Percentiles rank a stretch among this genome's conserved stretches.
These are phyloP conservation scores for Dendronephthya gigantea DNA, from an alignment of 64 coral and sea anemone genomes.

Conservation along the genomic window DNA sequence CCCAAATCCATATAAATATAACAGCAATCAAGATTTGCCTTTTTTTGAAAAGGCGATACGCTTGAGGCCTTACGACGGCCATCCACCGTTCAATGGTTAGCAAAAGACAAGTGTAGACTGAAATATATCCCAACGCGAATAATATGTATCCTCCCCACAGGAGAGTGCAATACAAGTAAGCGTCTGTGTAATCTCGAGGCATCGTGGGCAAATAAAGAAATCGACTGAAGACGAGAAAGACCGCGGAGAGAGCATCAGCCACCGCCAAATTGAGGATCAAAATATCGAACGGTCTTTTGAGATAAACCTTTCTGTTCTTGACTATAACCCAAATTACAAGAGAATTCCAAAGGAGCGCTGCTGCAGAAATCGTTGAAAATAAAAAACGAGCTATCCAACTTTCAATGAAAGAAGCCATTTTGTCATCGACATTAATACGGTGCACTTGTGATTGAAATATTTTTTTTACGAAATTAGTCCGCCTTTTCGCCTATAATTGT, in stretches of 20 bases:
- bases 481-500: no score
- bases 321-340: not conserved
- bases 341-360: not conserved
- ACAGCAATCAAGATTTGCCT: not conserved
- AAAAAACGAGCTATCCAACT: not conserved
- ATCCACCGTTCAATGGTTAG: conserved; percentile 18
- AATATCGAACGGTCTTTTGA: not conserved
- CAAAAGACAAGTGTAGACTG: not conserved
- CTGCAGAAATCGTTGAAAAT: not conserved
- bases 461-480: no score
- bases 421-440: not conserved
- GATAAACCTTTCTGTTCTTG: not conserved
- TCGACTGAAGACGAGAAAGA: not conserved
- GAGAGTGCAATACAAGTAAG: not conserved
- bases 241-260: not conserved
- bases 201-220: not conserved
- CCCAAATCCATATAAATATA: not conserved
- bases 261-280: not conserved
- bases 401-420: not conserved
- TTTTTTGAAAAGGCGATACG: not conserved
- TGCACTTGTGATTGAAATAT: not conserved
- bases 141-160: not conserved
- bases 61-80: not conserved
- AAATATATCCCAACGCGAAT: not conserved
- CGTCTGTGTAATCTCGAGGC: not conserved